Base-by-base conservation (phyloP, 1,140 invertebrate genomes). In the Lanistes nyassanus region DNA sequence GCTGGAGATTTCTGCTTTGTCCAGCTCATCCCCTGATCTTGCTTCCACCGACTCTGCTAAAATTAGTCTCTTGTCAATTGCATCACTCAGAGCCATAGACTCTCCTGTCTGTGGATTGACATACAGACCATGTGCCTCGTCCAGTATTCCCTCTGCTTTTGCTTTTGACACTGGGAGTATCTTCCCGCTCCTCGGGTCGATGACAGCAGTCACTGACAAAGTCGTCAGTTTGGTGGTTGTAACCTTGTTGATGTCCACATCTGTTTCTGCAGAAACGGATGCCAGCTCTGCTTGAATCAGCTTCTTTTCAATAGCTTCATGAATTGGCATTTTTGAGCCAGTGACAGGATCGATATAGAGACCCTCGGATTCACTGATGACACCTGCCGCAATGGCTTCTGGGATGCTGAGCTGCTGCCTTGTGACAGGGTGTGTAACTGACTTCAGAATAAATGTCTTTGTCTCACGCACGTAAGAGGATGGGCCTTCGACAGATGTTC, bases 41-140 rank as follows among this genome's bases (percentile, higher is more conserved):
- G 78, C 74, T 47, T 83, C 84, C 42, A 84, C 80, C 64, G 81
- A 80, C 67, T 84, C 80, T 36, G 84, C 82, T 66, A 87, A 78
- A 2, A 85, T 81, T 16, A 88, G 80, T 71, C 84, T 82, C 56
- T 7, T 82, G 55, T 88, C 86, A 64, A 90, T 85, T 16, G 89
- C 89, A 68, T 88, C 86, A 81, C 84, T 83, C 2, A 90, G 83
- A 7, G 89, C 82, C 74, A 91, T 91, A 16, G 89, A 87, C 84
- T 96, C 92, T 21, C 92, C 92, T n/a, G 94, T 97, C 29, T 94
- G 91, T 6, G 95, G 95, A 91, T 98, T 95, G 72, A 91, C 90
- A 60, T 90, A 90, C 23, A 80, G 76, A 60, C 95, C 95, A 77
- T 93, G 93, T 0, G 92, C 90, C 5, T 92, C 91, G 90, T 98